Evolutionary conservation across 2,797 vertebrate species (phyloP).

Genomic region (Poecilia gillii): DNA sequence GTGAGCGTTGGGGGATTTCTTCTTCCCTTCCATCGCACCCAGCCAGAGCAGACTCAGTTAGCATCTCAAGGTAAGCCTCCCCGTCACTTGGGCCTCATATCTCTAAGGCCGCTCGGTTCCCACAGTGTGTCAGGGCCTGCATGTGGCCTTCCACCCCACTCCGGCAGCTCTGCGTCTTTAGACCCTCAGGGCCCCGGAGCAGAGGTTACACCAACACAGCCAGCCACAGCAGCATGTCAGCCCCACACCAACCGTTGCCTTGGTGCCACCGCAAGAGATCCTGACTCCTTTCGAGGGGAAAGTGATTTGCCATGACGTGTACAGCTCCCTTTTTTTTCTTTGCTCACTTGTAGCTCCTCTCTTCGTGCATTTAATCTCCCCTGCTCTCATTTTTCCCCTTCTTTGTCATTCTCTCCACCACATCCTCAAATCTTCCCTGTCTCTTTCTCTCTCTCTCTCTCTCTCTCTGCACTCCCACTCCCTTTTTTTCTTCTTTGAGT

Average conservation of each 20-base stretch:
- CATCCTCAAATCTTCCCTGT: conserved; percentile 61
- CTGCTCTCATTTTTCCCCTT: conserved; percentile 64
- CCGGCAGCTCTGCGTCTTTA: conserved; percentile 64
- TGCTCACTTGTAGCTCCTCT: conserved; percentile 48
- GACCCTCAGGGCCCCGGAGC: conserved; percentile 74
- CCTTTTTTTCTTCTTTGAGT: conserved; percentile 30
- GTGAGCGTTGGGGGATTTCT: conserved; percentile 48
- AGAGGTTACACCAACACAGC: conserved; percentile 85
- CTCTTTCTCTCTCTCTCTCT: conserved; percentile 15
- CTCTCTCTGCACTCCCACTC: too few relatives aligned
- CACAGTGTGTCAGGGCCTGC: conserved; percentile 69
- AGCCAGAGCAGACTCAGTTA: conserved; percentile 43
- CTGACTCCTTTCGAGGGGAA: conserved; percentile 60
- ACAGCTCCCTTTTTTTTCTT: conserved; percentile 49
- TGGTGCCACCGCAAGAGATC: conserved; percentile 73
- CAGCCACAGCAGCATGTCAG: conserved; percentile 81
- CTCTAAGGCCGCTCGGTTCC: conserved; percentile 71
- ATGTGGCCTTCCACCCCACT: conserved; percentile 66
- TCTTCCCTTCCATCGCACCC: conserved; percentile 52
- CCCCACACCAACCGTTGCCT: conserved; percentile 81
- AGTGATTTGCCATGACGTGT: conserved; percentile 78
- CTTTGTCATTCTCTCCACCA: conserved; percentile 72
- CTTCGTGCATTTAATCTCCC: conserved; percentile 64
- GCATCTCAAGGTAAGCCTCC: conserved; percentile 75
- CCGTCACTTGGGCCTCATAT: conserved; percentile 70